These are phyloP conservation scores for Nycticryphes semicollaris DNA, from an alignment of 2,113 vertebrate genomes.

Conservation along the genomic window DNA sequence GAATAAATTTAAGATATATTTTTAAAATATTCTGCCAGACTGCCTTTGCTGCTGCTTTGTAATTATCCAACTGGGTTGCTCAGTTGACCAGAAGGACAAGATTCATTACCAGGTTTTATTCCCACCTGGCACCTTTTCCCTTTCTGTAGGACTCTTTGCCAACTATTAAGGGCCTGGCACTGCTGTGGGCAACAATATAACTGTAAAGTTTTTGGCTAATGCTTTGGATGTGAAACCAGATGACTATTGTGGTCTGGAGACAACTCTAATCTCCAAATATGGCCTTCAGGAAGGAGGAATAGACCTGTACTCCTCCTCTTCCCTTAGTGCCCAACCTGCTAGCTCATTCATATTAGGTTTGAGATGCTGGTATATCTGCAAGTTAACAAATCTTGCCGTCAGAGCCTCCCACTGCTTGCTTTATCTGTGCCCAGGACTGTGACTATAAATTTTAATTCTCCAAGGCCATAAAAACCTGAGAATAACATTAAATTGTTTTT, in stretches of 20 bases:
- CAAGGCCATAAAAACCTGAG: not conserved
- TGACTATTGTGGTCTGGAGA: not conserved
- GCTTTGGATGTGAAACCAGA: not conserved
- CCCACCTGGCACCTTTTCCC: not conserved
- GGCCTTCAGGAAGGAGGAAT: not conserved
- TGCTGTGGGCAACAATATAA: not conserved
- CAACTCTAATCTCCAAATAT: not conserved
- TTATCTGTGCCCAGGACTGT: not conserved
- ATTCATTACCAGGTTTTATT: not conserved
- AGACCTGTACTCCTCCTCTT: not conserved
- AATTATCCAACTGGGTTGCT: not conserved
- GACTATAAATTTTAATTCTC: not conserved
- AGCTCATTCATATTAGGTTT: not conserved
- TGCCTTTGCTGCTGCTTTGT: not conserved
- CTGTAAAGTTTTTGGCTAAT: not conserved
- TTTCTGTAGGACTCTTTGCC: not conserved
- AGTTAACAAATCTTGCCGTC: not conserved
- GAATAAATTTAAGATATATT: slow-evolving; percentile 41
- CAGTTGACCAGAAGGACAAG: not conserved
- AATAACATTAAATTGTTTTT: not conserved
- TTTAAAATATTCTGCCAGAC: not conserved
- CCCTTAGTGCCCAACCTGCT: not conserved
- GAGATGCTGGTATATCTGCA: not conserved
- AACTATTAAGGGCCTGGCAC: not conserved
- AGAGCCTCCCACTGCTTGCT: not conserved